A percentile compares a stretch with the other conserved stretches of the same genome.
Evolutionary conservation across 2,888 invertebrate genomes (phyloP).

Genomic region (Cataglyphis livida): DNA sequence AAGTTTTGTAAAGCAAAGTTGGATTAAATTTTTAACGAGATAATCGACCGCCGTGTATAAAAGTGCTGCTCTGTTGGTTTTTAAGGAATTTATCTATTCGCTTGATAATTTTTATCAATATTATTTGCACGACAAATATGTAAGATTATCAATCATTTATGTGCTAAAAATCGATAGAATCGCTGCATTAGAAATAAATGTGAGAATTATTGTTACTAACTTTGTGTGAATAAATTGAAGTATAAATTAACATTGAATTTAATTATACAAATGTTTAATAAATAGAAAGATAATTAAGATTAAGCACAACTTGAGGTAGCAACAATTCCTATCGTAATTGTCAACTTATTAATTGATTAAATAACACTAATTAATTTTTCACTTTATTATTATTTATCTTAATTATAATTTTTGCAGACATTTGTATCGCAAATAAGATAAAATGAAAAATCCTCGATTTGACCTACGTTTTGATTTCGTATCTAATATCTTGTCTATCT

Average conservation of each 20-base stretch:
- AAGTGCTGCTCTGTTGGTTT: neutral
- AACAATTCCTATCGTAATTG: neutral
- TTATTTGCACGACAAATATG: neutral
- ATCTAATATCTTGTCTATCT: neutral
- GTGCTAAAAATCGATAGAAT: neutral
- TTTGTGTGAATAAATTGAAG: neutral
- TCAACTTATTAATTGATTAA: neutral
- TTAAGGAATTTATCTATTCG: slow-evolving; percentile 11
- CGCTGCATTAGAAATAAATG: neutral
- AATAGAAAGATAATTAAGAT: neutral
- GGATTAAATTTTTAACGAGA: neutral
- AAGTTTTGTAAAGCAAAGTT: neutral
- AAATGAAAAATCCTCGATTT: neutral
- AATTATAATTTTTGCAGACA: neutral
- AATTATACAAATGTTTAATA: neutral
- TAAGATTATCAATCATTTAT: neutral
- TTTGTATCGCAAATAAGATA: neutral
- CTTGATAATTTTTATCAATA: neutral
- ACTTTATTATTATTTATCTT: neutral
- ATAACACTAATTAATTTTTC: neutral
- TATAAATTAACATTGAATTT: neutral
- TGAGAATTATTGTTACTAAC: neutral
- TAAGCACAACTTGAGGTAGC: neutral
- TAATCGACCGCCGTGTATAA: neutral
- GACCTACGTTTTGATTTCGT: neutral